phyloP scores from a whole-genome alignment of 2,113 vertebrate genomes.

The Corynorhinus townsendii region DNA sequence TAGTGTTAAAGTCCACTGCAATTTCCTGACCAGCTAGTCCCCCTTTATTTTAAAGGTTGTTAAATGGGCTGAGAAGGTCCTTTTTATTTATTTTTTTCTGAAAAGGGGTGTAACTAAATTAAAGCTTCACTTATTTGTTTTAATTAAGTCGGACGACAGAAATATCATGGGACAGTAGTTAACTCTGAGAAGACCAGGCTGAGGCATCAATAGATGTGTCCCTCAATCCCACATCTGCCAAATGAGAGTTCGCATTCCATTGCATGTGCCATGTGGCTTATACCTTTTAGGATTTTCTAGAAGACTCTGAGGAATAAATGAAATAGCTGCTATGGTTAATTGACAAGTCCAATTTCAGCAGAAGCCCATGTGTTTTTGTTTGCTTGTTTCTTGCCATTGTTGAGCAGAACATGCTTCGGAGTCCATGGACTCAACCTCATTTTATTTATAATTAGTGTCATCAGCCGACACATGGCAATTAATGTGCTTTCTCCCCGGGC shows the following conservation, averaged over 20 bases:
- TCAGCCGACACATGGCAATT: not conserved
- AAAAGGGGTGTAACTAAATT: not conserved
- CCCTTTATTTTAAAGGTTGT: not conserved
- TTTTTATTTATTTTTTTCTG: not conserved
- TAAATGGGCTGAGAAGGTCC: not conserved
- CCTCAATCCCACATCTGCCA: not conserved
- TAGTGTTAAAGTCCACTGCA: not conserved
- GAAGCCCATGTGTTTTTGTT: not conserved
- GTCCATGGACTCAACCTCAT: not conserved
- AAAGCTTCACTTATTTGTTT: not conserved
- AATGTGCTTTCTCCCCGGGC: not conserved
- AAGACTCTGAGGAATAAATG: not conserved
- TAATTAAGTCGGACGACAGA: not conserved
- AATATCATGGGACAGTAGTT: not conserved
- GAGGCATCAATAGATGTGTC: not conserved
- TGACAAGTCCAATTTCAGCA: conserved; percentile 3
- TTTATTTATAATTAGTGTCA: conserved; percentile 27
- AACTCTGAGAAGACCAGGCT: not conserved
- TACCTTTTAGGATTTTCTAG: not conserved
- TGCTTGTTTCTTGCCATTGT: not conserved
- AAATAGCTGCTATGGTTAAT: not conserved
- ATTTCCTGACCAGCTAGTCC: not conserved
- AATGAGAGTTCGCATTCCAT: not conserved
- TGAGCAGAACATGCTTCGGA: not conserved
- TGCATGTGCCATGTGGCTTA: not conserved